A percentile compares a stretch with the other conserved stretches of the same genome.
Conservation (phyloP, 1,140 invertebrate genomes). For the Coelopa frigida region DNA sequence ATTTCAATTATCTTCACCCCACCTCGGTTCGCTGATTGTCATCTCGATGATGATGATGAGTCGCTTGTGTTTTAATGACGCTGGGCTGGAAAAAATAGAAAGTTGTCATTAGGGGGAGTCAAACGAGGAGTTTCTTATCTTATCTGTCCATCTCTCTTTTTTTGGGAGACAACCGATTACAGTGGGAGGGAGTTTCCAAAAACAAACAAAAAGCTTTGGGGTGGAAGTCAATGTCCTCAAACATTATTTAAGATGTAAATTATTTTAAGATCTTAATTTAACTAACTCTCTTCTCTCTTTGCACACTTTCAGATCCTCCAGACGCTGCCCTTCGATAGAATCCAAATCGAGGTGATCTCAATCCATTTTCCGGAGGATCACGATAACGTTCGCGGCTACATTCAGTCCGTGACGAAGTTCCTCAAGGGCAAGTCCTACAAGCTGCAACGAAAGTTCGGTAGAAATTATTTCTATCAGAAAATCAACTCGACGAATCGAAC, state of each 20-base stretch:
- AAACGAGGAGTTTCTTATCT: no score
- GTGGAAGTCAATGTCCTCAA: no score
- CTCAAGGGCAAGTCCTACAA: conserved; percentile 40
- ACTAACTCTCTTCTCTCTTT: conserved; percentile 2
- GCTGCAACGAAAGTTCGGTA: conserved; percentile 36
- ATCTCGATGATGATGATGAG: no score
- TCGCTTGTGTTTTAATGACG: no score
- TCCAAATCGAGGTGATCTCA: conserved; percentile 48
- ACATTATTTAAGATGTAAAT: no score
- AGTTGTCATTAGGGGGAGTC: background rate
- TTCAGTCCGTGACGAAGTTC: conserved; percentile 40
- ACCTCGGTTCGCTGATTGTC: no score
- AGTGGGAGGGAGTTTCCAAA: no score
- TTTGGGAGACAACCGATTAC: no score
- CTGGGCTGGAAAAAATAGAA: background rate
- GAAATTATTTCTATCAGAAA: conserved; percentile 43
- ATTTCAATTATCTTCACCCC: no score
- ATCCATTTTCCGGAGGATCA: conserved; percentile 43
- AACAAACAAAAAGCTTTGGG: no score
- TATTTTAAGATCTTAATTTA: no score
- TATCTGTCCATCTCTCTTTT: no score
- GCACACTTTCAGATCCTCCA: conserved; percentile 43
- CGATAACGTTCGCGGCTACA: conserved; percentile 34
- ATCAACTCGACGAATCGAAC: conserved; percentile 30
- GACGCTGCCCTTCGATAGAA: conserved; percentile 49